Evolutionary conservation across 1,140 invertebrate species (phyloP).

Genomic region (Drosophila bifasciata): DNA sequence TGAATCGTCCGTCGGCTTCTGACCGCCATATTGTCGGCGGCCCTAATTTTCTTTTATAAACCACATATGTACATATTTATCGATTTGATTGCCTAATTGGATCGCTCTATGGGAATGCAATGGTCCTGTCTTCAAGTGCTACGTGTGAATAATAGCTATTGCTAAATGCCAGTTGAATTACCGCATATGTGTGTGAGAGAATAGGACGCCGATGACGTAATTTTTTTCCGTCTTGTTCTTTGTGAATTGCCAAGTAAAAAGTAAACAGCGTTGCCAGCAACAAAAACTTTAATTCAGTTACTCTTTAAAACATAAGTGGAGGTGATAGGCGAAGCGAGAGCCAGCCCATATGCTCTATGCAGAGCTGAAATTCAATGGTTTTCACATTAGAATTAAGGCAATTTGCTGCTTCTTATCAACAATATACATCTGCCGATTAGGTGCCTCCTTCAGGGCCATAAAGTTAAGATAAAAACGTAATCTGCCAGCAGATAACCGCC

Average conservation of each 20-base stretch:
- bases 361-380: conserved; percentile 54
- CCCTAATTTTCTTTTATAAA: conserved; percentile 19
- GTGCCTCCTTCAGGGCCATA: conserved; percentile 37
- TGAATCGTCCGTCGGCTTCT: conserved; percentile 19
- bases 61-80: conserved; percentile 60
- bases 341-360: no score
- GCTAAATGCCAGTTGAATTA: conserved; percentile 40
- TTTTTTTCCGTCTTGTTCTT: conserved; percentile 51
- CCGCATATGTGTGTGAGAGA: conserved; percentile 34
- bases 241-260: conserved; percentile 46
- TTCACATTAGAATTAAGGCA: conserved; percentile 73
- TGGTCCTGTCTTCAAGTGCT: conserved; percentile 12
- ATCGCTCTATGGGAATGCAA: conserved; percentile 21
- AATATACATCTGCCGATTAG: conserved; percentile 70
- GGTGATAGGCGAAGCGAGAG: no score
- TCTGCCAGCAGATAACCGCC: conserved; percentile 62
- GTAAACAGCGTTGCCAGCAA: conserved; percentile 50
- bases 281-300: conserved; percentile 50
- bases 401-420: conserved; percentile 71
- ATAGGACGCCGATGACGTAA: conserved; percentile 80
- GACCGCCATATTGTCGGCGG: conserved; percentile 69
- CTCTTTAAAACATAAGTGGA: conserved; percentile 46
- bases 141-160: conserved; percentile 20
- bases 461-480: conserved; percentile 74
- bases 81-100: conserved; percentile 41